phyloP scores from a whole-genome alignment of 2,113 vertebrate genomes.

The Urocolius indicus region DNA sequence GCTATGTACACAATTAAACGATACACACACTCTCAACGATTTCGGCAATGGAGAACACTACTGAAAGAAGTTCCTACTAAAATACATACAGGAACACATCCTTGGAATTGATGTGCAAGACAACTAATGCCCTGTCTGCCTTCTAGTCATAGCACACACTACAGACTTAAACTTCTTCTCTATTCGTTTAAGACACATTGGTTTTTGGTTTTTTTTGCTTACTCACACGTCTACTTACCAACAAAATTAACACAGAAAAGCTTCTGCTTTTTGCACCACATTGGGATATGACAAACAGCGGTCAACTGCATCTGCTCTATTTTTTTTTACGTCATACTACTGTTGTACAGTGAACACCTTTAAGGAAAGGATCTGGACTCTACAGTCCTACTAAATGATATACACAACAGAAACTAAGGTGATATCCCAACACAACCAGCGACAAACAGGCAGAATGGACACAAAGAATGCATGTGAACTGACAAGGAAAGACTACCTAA shows the following conservation, averaged over 20 bases:
- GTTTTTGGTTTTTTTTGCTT: not conserved
- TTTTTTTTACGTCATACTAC: not conserved
- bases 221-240: not conserved
- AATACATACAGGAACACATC: not conserved
- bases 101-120: not conserved
- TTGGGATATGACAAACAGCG: not conserved
- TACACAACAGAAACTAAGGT: not conserved
- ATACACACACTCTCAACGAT: not conserved
- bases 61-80: not conserved
- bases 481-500: not conserved
- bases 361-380: not conserved
- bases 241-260: not conserved
- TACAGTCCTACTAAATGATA: not conserved
- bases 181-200: not conserved
- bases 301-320: not conserved
- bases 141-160: not conserved
- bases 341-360: not conserved
- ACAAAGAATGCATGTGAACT: not conserved
- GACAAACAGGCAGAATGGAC: not conserved
- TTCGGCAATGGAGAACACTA: not conserved
- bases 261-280: not conserved
- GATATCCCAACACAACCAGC: not conserved
- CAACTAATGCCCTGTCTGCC: not conserved
- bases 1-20: not conserved
- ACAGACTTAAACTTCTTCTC: not conserved